Evolutionary conservation across 2,113 vertebrate species (phyloP), one percentile per base, ranked within the genome.

Genomic region (Ochotona princeps): DNA sequence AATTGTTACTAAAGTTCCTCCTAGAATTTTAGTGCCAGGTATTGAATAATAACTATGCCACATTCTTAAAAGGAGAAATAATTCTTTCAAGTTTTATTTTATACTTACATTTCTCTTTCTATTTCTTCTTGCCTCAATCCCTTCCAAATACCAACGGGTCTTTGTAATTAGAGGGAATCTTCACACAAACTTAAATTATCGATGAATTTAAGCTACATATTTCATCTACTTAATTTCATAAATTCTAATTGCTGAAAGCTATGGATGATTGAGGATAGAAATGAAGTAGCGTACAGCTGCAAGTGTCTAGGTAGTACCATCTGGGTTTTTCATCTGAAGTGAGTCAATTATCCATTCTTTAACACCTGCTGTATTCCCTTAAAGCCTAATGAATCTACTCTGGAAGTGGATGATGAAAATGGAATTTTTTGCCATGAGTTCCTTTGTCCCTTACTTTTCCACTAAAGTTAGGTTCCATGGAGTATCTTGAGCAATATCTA

Each of bases 61-160:
- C 28, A 76, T 69, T 91, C 6, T 72, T 23, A 89, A 94, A 80
- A 65, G 23, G 12, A 76, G 23, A 84, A 79, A 70, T 54, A 86
- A 72, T 85, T 74, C 60, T 93, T 91, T 94, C 47, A 79, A 94
- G 57, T 76, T 79, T 28, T 30, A 44, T 89, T 91, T 85, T 49
- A 47, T 76, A 82, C 51, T 21, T 13, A 95, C 86, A 47, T 87
- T 21, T 83, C 15, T 84, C 28, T 92, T 89, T 49, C 21, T 89
- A 74, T 0, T 82, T 44, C 30, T 85, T 82, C 10, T 66, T 60
- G 18, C 54, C 35, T 76, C 76, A 26, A 47, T 66, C 8, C 8
- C 91, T 89, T 32, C 57, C 89, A 66, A 61, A 72, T 63, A 86
- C n/a, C 66, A 23, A 32, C 76, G 61, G 8, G 80, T 51, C 8